Evolutionary conservation across 2,113 vertebrate genomes (phyloP).

Genomic region (Clarias macrocephalus): DNA sequence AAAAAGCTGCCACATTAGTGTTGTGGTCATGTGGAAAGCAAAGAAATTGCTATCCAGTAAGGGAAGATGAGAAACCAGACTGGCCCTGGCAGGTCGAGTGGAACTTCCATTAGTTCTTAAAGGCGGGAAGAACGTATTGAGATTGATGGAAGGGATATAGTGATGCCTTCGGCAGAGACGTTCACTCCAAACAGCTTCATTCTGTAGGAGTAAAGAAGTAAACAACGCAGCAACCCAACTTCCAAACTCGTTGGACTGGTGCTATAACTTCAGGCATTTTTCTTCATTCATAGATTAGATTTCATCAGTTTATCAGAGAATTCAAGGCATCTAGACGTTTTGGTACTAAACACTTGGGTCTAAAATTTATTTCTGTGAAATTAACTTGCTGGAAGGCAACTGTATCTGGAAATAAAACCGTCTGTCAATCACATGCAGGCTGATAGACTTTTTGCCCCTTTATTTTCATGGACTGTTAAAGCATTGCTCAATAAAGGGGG

Average conservation of each 20-base stretch:
- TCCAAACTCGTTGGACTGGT: neutral
- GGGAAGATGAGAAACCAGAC: slow-evolving; percentile 1
- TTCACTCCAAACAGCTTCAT: neutral
- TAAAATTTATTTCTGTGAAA: neutral
- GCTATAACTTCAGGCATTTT: neutral
- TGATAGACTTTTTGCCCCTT: neutral
- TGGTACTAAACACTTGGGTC: neutral
- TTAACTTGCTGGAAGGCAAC: neutral
- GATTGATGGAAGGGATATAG: neutral
- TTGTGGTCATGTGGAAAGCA: neutral
- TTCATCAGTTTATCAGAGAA: neutral
- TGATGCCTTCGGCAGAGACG: slow-evolving; percentile 12
- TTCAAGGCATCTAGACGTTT: neutral
- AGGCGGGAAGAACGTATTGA: neutral
- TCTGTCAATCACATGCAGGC: too few species aligned
- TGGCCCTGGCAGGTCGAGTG: slow-evolving; percentile 23
- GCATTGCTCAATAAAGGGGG: neutral
- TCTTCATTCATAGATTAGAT: neutral
- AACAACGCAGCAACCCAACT: neutral
- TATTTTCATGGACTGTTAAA: neutral
- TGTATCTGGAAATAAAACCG: neutral
- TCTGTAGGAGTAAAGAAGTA: neutral
- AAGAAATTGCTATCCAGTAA: neutral
- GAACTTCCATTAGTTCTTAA: slow-evolving; percentile 15
- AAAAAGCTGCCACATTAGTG: neutral